Evolutionary conservation across 2,888 invertebrate genomes (phyloP), one percentile per base, ranked within the genome.

Genomic region (Drosophila suboccidentalis): DNA sequence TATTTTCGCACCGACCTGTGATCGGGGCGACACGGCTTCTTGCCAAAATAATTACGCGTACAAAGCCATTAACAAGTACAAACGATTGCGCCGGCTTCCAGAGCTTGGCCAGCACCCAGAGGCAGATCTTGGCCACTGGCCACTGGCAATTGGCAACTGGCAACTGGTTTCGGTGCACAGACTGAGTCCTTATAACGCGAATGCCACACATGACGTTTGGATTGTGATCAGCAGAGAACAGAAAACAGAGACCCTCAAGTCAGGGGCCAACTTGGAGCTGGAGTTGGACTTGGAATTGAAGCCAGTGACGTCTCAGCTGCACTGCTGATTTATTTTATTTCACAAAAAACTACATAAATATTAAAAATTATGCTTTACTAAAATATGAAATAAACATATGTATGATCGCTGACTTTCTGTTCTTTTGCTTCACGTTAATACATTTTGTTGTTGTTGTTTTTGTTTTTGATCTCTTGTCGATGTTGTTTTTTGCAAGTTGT

Each of bases 21-120:
- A 72, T 64, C 55, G 43, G 51, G 61, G 47, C 59, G 61, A 66
- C 70, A 76, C 71, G 83, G 82, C 86, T 86, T 85, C 83, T 86
- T 86, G 86, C 80, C 83, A 87, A 86, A 85, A 86, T 86, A 86
- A 86, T 86, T 86, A 86, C 86, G 86, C 88, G 86, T 87, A 86
- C 86, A 86, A 86, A 86, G 70, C 83, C 88, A 86, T 86, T 86
- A 86, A 86, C 86, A 87, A 86, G 86, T 87, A 86, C 86, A 86
- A 86, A 86, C 86, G 88, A 87, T 87, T 84, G 80, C 73, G 84
- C 84, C 84, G 82, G 70, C 75, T 72, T 34, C 61, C 77, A 63
- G 39, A 65, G 44, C 50, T 38, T 17, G 22, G 38, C 11, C 54
- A 43, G 34, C 9, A 38, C 22, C 29, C 43, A 60, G 29, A 57